Evolutionary conservation across 2,797 vertebrate genomes (phyloP), one percentile per base, ranked within the genome.

Genomic region (Sebastes diploproa): DNA sequence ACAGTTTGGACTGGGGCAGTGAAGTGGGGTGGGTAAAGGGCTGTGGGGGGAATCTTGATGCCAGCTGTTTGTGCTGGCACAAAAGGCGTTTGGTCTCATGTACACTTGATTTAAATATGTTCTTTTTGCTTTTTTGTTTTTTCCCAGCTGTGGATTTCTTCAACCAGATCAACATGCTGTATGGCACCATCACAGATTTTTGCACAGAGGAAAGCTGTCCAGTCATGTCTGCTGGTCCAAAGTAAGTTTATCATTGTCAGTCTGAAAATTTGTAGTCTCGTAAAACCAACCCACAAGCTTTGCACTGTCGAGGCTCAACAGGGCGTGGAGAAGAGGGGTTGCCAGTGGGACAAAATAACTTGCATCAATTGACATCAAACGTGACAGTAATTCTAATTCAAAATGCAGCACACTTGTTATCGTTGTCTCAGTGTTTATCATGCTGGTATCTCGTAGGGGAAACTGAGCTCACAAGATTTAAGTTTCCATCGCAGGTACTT

Each of bases 131-230:
- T 50, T 30, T 18, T 30, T 30, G 30, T 34, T 14, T 30, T 30
- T 63, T 91, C 10, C 5, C 38, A 99, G 98, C 98, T 84, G 98
- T 99, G 29, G 98, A 99, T 94, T 99, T 99, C 96, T 99, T 99
- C 96, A 99, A 99, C 95, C 98, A 99, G 96, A 99, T 99, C 95
- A 99, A 99, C 83, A 99, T 99, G 98, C 96, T 99, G 42, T 99
- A 99, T 4, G 98, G 98, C 74, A 99, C 98, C 84, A 97, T 99
- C 83, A 98, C 98, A 11, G 98, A 99, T 87, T 99, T 98, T 92
- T 99, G 98, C 93, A 98, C 97, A 0, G 98, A 98, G 89, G 97
- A 98, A 87, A 98, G 97, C 89, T 99, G 98, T 89, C 95, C 97
- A 0, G 97, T 99, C 80, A 99, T 99, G 98, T 99, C 98, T 84